Conservation (phyloP, 2,113 vertebrate genomes). For the Leptodactylus fuscus region DNA sequence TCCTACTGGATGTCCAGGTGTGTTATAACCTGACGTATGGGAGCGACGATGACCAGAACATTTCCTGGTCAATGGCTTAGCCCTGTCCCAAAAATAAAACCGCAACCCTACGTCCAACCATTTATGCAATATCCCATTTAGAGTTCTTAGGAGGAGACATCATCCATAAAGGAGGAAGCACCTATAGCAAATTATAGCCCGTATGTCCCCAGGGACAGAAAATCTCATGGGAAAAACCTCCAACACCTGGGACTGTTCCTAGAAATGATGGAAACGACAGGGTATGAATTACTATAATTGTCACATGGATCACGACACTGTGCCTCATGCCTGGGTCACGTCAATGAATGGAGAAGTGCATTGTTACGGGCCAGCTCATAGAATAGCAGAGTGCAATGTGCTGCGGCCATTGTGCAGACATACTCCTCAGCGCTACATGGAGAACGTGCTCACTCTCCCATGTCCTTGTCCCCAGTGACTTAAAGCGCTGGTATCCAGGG, state of each 20-base stretch:
- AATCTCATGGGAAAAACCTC: not conserved
- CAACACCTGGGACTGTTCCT: not conserved
- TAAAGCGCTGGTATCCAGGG: not conserved
- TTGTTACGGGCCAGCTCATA: not conserved
- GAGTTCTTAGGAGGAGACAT: not conserved
- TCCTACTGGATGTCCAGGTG: too few species aligned
- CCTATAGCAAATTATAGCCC: not conserved
- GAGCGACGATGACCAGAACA: too few species aligned
- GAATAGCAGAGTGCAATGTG: not conserved
- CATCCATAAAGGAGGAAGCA: not conserved
- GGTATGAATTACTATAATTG: not conserved
- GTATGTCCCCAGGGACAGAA: not conserved
- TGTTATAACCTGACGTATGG: too few species aligned
- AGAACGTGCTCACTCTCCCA: not conserved
- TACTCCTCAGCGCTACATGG: not conserved
- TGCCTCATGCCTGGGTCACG: not conserved
- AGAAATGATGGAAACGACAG: not conserved
- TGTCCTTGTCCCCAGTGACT: not conserved
- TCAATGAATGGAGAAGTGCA: slow-evolving; percentile 6
- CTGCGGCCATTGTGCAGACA: not conserved
- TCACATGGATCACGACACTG: not conserved
- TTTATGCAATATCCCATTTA: not conserved
- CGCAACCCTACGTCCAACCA: too few species aligned
- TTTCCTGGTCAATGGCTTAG: too few species aligned
- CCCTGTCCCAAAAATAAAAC: too few species aligned